Evolutionary conservation across 2,113 vertebrate species (phyloP).

Genomic region (Cacatua alba): DNA sequence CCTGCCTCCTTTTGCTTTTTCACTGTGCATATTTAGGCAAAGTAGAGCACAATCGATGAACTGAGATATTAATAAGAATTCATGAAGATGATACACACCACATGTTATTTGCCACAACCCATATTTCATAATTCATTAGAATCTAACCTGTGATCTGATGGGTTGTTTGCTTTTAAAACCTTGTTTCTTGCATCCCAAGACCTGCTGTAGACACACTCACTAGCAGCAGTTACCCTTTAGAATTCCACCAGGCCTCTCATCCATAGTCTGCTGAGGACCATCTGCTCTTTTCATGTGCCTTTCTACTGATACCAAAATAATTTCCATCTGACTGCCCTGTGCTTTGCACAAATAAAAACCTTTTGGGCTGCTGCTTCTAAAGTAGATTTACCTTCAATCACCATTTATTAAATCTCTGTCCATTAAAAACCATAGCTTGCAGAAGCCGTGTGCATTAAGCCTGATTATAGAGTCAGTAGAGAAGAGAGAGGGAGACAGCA

Average conservation of each 20-base stretch:
- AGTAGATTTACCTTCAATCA: constrained; percentile 98
- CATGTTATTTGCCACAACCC: neutral
- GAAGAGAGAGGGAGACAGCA: constrained; percentile 66
- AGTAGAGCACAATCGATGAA: neutral
- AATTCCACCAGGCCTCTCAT: constrained; percentile 44
- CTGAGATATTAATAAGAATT: neutral
- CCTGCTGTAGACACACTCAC: neutral
- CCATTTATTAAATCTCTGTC: constrained; percentile 98
- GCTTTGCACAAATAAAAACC: constrained; percentile 76
- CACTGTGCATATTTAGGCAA: neutral
- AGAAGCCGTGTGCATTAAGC: constrained; percentile 90
- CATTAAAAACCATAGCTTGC: constrained; percentile 87
- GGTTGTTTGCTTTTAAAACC: neutral
- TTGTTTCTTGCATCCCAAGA: neutral
- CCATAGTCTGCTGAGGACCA: constrained; percentile 23
- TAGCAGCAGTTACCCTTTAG: neutral
- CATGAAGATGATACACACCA: neutral
- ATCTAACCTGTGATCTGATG: neutral
- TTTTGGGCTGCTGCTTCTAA: constrained; percentile 81
- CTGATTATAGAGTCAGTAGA: constrained; percentile 86
- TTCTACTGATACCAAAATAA: constrained; percentile 60
- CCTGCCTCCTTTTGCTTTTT: neutral
- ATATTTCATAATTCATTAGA: neutral
- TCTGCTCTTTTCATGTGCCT: constrained; percentile 40
- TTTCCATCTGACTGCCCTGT: constrained; percentile 68